These are phyloP conservation scores for Pholis gunnellus DNA, from an alignment of 2,113 vertebrate species.

Conservation along the genomic window DNA sequence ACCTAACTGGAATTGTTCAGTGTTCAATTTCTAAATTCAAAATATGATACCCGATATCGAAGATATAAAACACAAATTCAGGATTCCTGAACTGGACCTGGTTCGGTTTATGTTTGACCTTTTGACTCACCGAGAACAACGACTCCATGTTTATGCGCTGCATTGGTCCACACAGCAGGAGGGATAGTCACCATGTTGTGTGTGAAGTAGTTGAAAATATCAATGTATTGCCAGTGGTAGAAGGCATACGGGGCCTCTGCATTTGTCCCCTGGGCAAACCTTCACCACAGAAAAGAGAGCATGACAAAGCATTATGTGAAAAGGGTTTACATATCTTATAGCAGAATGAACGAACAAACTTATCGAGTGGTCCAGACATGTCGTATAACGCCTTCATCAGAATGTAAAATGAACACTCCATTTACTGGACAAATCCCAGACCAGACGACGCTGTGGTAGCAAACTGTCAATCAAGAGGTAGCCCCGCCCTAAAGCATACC, in stretches of 20 bases:
- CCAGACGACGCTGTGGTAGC: no score
- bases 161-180: slow-evolving; percentile 92
- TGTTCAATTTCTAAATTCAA: background rate
- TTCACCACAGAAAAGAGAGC: slow-evolving; percentile 57
- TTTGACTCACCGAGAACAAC: slow-evolving; percentile 88
- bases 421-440: no score
- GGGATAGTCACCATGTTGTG: slow-evolving; percentile 92
- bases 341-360: background rate
- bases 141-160: slow-evolving; percentile 91
- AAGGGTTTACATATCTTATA: background rate
- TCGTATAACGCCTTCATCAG: background rate
- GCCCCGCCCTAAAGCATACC: no score
- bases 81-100: background rate
- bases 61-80: background rate
- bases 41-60: no score
- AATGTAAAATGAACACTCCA: background rate
- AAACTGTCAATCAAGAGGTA: no score
- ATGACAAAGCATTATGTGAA: background rate
- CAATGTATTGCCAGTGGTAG: slow-evolving; percentile 95
- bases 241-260: slow-evolving; percentile 87
- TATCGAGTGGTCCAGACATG: background rate
- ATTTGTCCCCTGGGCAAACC: slow-evolving; percentile 91
- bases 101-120: background rate
- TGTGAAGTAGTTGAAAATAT: slow-evolving; percentile 97
- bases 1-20: background rate